phyloP scores from a whole-genome alignment of 2,113 vertebrate genomes.

The Mormyrus iriodes region DNA sequence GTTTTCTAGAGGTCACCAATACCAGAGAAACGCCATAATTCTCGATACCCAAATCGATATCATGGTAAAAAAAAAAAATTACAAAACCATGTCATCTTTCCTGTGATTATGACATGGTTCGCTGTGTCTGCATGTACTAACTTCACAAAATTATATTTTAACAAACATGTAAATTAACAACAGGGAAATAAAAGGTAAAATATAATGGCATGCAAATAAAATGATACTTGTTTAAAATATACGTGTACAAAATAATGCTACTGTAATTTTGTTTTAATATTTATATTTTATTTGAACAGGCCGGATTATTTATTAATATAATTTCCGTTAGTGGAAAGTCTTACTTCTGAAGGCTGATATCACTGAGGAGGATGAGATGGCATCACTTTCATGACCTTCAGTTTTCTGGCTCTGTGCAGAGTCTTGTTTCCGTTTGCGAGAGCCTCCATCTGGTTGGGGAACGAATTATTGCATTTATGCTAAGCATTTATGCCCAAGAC shows the following conservation, averaged over 20 bases:
- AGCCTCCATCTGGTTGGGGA: constrained; percentile 61
- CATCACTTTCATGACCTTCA: constrained; percentile 60
- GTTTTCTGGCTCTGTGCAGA: constrained; percentile 56
- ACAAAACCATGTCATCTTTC: neutral
- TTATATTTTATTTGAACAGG: neutral
- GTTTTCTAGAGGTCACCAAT: no score
- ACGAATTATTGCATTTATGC: neutral
- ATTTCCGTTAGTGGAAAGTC: constrained; percentile 18
- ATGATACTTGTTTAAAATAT: neutral
- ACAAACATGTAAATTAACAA: neutral
- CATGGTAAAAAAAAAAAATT: neutral
- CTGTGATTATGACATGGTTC: neutral
- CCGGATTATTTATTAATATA: neutral
- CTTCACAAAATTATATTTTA: neutral
- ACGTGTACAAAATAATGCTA: neutral
- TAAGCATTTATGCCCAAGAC: neutral
- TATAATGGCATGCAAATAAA: neutral
- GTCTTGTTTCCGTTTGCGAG: constrained; percentile 73
- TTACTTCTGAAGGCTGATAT: constrained; percentile 79
- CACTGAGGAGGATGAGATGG: constrained; percentile 65
- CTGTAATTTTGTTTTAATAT: neutral
- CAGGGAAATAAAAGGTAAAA: neutral
- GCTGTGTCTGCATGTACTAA: neutral
- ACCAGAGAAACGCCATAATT: neutral
- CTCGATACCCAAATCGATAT: neutral